Conservation (phyloP, 2,888 invertebrate species). For the Gandaritis pyraliata region DNA sequence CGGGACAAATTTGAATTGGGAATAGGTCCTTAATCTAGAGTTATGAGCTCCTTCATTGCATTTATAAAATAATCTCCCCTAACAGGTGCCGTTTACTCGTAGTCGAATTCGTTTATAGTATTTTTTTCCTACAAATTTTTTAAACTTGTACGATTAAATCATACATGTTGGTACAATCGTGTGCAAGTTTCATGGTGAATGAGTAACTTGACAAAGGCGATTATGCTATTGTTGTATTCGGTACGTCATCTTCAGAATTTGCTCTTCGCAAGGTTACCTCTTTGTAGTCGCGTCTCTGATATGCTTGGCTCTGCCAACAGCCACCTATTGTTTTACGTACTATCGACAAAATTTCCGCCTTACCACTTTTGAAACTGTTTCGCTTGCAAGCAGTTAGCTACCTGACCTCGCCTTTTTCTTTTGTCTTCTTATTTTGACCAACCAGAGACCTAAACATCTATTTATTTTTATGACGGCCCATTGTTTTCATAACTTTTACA, state of each 20-base stretch:
- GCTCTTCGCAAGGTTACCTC: slow-evolving; percentile 57
- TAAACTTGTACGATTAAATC: neutral
- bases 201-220: slow-evolving; percentile 64
- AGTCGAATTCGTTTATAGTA: slow-evolving; percentile 32
- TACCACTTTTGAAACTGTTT: no score
- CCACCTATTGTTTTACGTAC: slow-evolving; percentile 60
- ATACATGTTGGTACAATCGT: slow-evolving; percentile 22
- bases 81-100: slow-evolving; percentile 36
- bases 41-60: slow-evolving; percentile 37
- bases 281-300: slow-evolving; percentile 47
- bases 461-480: no score
- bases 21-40: slow-evolving; percentile 39
- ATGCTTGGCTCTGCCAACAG: slow-evolving; percentile 53
- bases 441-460: no score
- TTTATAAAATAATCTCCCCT: slow-evolving; percentile 34
- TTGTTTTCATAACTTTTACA: no score
- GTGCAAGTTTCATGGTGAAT: slow-evolving; percentile 50
- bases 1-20: slow-evolving; percentile 42
- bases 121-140: neutral
- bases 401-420: no score
- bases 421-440: no score
- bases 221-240: slow-evolving; percentile 63
- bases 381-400: no score
- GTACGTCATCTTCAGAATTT: slow-evolving; percentile 58
- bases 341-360: no score